These are phyloP conservation scores for Nemurella pictetii DNA, from an alignment of 2,888 invertebrate species.

Conservation along the genomic window DNA sequence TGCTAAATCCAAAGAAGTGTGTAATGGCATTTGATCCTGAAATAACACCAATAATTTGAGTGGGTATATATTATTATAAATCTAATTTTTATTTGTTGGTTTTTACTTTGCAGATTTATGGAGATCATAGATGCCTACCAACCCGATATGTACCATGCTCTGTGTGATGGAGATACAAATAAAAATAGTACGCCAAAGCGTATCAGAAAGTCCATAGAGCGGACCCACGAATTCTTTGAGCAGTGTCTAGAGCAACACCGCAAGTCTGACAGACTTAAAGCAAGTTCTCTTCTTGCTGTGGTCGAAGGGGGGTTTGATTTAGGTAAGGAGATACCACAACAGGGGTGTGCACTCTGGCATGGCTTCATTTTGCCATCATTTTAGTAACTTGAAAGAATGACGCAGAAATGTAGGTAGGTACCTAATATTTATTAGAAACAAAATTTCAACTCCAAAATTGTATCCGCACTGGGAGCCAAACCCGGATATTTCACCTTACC, in stretches of 20 bases:
- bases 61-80: background rate
- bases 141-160: slow-evolving; percentile 79
- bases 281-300: slow-evolving; percentile 63
- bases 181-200: slow-evolving; percentile 69
- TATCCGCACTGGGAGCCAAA: no score
- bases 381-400: no score
- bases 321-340: no score
- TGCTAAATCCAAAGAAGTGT: slow-evolving; percentile 64
- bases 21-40: background rate
- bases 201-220: slow-evolving; percentile 68
- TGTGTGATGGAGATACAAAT: slow-evolving; percentile 78
- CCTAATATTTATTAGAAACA: no score
- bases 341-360: no score
- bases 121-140: slow-evolving; percentile 73
- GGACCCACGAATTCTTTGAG: slow-evolving; percentile 68
- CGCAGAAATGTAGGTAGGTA: no score
- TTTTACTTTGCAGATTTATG: slow-evolving; percentile 65
- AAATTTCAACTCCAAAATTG: no score
- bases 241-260: slow-evolving; percentile 68
- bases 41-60: no score
- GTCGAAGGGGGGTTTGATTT: slow-evolving; percentile 74
- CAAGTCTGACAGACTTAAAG: slow-evolving; percentile 58
- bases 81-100: slow-evolving; percentile 19
- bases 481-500: no score
- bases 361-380: no score